These are phyloP conservation scores for Scolanthus callimorphus DNA, from an alignment of 92 coral and sea anemone genomes.

Conservation along the genomic window DNA sequence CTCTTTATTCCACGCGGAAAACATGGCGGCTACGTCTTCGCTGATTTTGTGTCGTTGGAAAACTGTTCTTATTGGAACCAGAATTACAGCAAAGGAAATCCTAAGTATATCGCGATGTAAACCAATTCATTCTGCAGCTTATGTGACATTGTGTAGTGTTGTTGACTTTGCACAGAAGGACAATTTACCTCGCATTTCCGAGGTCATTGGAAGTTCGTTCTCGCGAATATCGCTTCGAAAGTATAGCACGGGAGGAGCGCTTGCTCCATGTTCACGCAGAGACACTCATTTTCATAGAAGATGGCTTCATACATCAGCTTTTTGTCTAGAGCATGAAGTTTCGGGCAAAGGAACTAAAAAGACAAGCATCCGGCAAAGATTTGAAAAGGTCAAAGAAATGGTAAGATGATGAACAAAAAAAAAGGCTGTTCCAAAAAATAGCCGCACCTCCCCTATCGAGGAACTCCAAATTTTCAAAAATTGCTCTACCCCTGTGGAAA, in stretches of 20 bases:
- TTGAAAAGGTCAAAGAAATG: constrained; percentile 69
- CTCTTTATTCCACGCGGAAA: constrained; percentile 11
- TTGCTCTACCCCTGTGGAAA: too few relatives aligned
- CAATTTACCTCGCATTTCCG: too few relatives aligned
- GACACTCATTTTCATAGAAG: neutral
- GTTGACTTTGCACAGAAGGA: too few relatives aligned
- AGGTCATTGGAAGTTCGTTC: neutral
- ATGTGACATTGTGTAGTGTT: constrained; percentile 6
- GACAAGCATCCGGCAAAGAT: constrained; percentile 31
- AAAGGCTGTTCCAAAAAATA: too few relatives aligned
- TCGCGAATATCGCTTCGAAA: neutral
- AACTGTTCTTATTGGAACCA: neutral
- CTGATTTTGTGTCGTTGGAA: neutral
- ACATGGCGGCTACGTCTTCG: constrained; percentile 23
- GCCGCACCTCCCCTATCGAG: too few relatives aligned
- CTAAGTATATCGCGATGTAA: neutral
- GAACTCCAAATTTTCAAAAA: too few relatives aligned
- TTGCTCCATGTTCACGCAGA: too few relatives aligned
- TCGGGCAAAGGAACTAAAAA: constrained; percentile 13
- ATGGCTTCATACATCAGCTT: constrained; percentile 16
- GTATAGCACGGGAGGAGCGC: too few relatives aligned
- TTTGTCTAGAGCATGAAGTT: constrained; percentile 8
- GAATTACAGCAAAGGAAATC: neutral
- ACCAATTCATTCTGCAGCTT: constrained; percentile 8
- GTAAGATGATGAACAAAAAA: too few relatives aligned